Base-by-base conservation (phyloP, 2,797 vertebrate genomes). In the Enteromius unitaeniatus region DNA sequence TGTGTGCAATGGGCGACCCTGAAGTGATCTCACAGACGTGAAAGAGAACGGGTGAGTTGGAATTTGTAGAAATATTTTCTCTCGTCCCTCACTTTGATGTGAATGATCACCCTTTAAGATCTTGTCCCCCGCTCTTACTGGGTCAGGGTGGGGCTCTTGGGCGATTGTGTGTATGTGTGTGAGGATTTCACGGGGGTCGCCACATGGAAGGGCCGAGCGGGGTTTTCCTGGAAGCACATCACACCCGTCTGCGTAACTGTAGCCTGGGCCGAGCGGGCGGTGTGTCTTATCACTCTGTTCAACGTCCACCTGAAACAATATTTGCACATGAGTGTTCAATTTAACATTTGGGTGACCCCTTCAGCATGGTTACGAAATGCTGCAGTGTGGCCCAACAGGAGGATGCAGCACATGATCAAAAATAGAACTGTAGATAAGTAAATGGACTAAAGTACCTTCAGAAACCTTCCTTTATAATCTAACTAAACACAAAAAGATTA, bases 301-400 rank as follows among this genome's bases (percentile, higher is more conserved):
- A 92, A 92, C 89, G 88, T 94, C 93, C 95, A 95, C 94, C 93
- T 95, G 94, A 95, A 95, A 95, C 93, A 95, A 95, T 95, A 95
- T 95, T 95, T 95, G 92, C 91, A 92, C 94, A 94, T 92, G 91
- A 95, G 93, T 92, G 92, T 94, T 95, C 92, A 93, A 94, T 94
- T 94, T 94, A 95, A 95, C 93, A 94, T 95, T 94, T 94, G 94
- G 94, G 92, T 95, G 94, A 95, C 94, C 94, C 90, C 69, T 93
- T 92, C 89, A 90, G 91, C 87, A 84, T 89, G 91, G 94, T 95
- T 95, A 94, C 91, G 92, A 94, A 95, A 94, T 92, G 93, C 86
- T 88, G 92, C 93, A 94, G 93, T 92, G 90, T 94, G 93, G 91
- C 93, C 93, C 90, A 93, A 92, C 93, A 92, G 90, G 87, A 91